phyloP scores from a whole-genome alignment of 2,888 invertebrate genomes.

The Nemurella pictetii region DNA sequence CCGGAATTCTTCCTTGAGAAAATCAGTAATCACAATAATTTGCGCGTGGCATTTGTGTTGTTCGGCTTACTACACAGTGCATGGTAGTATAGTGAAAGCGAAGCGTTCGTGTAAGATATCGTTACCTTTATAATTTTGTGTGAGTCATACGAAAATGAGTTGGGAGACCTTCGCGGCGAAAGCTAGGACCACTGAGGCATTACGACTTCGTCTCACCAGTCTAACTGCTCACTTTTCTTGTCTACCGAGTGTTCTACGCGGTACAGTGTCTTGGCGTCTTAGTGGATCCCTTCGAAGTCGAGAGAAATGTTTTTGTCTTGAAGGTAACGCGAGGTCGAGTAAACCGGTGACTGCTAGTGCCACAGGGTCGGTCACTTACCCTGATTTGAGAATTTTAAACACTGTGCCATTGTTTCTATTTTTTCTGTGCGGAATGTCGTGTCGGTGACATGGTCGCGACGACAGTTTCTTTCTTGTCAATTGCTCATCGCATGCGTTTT shows the following conservation, averaged over 20 bases:
- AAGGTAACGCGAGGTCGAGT: neutral
- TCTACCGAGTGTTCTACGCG: too few relatives aligned
- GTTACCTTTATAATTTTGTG: neutral
- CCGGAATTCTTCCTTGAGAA: neutral
- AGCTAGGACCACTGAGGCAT: neutral
- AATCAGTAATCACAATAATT: neutral
- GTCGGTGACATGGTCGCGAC: neutral
- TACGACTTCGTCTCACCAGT: neutral
- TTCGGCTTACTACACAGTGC: neutral
- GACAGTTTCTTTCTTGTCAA: too few relatives aligned
- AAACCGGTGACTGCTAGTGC: too few relatives aligned
- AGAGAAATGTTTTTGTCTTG: neutral
- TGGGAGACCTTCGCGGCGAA: neutral
- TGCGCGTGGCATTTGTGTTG: neutral
- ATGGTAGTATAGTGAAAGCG: neutral
- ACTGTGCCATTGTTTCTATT: neutral
- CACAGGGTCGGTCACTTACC: slow-evolving; percentile 17
- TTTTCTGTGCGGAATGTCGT: neutral
- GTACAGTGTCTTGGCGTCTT: too few relatives aligned
- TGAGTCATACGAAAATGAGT: neutral
- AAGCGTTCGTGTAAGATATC: neutral
- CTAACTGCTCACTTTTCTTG: neutral
- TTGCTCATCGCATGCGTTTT: too few relatives aligned
- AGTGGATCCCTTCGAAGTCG: neutral
- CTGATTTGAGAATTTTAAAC: neutral